A percentile compares a stretch with the other conserved stretches of the same genome.
Conservation (phyloP, 1,140 invertebrate genomes). For the Diabrotica virgifera region DNA sequence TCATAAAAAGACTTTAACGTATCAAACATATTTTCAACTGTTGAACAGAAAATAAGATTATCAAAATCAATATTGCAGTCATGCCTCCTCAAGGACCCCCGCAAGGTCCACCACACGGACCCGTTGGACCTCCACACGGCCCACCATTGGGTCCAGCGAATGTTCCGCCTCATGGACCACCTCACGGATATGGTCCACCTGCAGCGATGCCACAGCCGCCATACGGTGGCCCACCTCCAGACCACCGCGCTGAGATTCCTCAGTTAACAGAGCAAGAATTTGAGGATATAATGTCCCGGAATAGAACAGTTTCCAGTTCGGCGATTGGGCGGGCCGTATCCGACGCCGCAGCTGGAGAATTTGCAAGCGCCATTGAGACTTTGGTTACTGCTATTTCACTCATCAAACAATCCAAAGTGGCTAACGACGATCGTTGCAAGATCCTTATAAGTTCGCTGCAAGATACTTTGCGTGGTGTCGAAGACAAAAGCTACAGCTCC, state of each 20-base stretch:
- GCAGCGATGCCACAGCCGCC: conserved; percentile 41
- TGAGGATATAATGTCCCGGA: conserved; percentile 97
- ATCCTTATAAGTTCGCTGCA: conserved; percentile 95
- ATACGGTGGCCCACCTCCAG: conserved; percentile 43
- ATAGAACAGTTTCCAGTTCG: conserved; percentile 94
- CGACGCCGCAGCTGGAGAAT: conserved; percentile 95
- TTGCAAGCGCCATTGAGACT: conserved; percentile 96
- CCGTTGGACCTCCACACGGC: conserved; percentile 58
- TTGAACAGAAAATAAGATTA: conserved; percentile 11
- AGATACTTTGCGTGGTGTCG: conserved; percentile 96
- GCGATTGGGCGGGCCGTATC: conserved; percentile 96
- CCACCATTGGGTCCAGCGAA: conserved; percentile 53
- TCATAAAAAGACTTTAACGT: no score
- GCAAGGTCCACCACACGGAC: conserved; percentile 60
- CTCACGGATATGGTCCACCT: conserved; percentile 60
- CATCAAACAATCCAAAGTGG: conserved; percentile 98
- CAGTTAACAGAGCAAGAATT: conserved; percentile 91
- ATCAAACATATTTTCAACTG: no score
- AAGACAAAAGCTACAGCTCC: conserved; percentile 90
- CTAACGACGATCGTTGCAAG: conserved; percentile 97
- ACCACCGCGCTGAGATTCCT: conserved; percentile 60
- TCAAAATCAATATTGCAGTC: conserved; percentile 23
- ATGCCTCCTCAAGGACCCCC: conserved; percentile 57
- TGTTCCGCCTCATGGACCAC: conserved; percentile 57
- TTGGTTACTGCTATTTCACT: conserved; percentile 97